Conservation (phyloP, 2,888 invertebrate species). For the Copidosoma aretas region DNA sequence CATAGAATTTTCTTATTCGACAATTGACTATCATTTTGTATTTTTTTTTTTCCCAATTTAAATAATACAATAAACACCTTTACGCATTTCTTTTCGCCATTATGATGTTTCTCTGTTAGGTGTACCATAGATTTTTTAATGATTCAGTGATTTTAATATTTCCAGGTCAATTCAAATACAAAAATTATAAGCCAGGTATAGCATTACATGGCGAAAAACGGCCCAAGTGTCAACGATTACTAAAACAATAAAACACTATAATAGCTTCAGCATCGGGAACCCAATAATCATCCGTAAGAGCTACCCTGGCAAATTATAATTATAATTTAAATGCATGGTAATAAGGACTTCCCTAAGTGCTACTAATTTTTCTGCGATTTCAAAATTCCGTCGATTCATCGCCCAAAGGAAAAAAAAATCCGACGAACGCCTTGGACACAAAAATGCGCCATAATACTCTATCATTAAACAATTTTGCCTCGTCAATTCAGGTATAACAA, state of each 20-base stretch:
- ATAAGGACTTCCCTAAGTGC: slow-evolving; percentile 19
- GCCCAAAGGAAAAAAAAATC: slow-evolving; percentile 13
- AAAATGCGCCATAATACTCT: slow-evolving; percentile 34
- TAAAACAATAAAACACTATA: slow-evolving; percentile 12
- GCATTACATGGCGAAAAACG: background rate
- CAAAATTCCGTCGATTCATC: slow-evolving; percentile 16
- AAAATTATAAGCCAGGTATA: no score
- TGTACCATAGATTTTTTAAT: no score
- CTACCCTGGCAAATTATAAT: slow-evolving; percentile 15
- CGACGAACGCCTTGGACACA: background rate
- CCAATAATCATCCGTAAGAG: background rate
- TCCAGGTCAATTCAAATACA: no score
- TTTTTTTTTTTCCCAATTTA: no score
- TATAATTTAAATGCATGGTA: slow-evolving; percentile 7
- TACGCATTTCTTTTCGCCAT: no score
- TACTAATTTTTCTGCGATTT: slow-evolving; percentile 32
- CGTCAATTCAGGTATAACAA: slow-evolving; percentile 41
- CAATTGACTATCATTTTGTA: no score
- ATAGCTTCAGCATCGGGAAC: background rate
- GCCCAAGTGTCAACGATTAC: background rate
- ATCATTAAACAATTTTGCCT: slow-evolving; percentile 40
- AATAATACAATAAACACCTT: no score
- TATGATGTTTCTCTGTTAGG: no score
- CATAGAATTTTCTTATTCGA: no score
- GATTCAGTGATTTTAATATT: no score